These are phyloP conservation scores for Ectropis grisescens DNA, from an alignment of 1,140 invertebrate species.

Conservation along the genomic window DNA sequence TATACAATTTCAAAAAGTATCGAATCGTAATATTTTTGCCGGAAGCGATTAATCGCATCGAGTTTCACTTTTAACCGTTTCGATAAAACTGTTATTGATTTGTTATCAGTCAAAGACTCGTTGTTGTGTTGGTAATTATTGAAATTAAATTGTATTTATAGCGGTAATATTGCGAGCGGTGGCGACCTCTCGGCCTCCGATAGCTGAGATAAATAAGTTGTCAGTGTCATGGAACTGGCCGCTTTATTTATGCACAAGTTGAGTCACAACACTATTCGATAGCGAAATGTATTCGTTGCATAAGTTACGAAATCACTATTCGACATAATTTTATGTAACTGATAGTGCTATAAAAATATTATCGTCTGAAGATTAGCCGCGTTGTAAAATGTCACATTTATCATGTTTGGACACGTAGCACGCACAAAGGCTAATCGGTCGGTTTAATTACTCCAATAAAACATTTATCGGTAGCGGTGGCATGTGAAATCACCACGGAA, in stretches of 20 bases:
- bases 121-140: conserved; percentile 45
- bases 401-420: conserved; percentile 39
- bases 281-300: too few species aligned
- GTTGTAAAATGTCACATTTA: conserved; percentile 44
- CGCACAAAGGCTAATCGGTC: conserved; percentile 46
- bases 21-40: conserved; percentile 16
- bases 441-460: conserved; percentile 64
- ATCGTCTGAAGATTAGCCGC: conserved; percentile 30
- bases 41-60: conserved; percentile 45
- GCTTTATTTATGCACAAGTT: conserved; percentile 31
- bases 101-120: conserved; percentile 60
- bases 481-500: conserved; percentile 54
- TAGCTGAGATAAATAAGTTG: conserved; percentile 33
- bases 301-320: conserved; percentile 30
- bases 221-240: conserved; percentile 60
- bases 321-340: conserved; percentile 12
- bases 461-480: conserved; percentile 55
- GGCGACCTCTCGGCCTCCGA: conserved; percentile 35
- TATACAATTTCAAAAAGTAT: conserved; percentile 43
- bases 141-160: conserved; percentile 64
- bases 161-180: conserved; percentile 28
- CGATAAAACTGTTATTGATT: conserved; percentile 29
- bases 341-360: conserved; percentile 32
- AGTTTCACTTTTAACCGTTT: conserved; percentile 23
- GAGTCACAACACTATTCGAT: too few species aligned